Evolutionary conservation across 2,113 vertebrate species (phyloP), one percentile per base, ranked within the genome.

Genomic region (Tringa solitaria): DNA sequence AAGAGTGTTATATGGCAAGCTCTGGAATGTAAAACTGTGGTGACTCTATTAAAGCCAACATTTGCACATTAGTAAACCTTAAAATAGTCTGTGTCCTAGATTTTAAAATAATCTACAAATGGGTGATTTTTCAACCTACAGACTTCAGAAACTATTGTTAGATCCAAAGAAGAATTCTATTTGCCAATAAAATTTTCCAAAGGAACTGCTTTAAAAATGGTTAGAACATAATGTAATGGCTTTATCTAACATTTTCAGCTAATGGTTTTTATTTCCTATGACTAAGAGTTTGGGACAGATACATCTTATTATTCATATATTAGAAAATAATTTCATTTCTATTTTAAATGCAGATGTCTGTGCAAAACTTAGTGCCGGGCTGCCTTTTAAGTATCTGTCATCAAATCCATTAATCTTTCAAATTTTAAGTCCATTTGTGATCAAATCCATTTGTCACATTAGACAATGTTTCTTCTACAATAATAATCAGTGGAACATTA

Each of bases 291-390:
- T 95, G 87, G 74, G 80, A 93, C 18, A 84, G 80, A 95, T 41
- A 91, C 45, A 87, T 89, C 72, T 88, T 89, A 84, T 95, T 92
- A 93, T 96, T 91, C 53, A 84, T 81, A 41, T 91, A 96, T 96
- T 92, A 96, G 73, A 96, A 97, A 95, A 96, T 73, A 94, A 95
- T 95, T 93, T 79, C 33, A 87, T 73, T 76, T 48, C 80, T 96
- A 88, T 92, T 95, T 93, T 73, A 72, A 95, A 92, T 57, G 68
- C 39, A 68, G 81, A 95, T 73, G 73, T 54, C 83, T 9, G 3
- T 24, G 61, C 41, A 96, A 73, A 50, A 57, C 54, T 22, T 69
- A 91, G 41, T 75, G 28, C 41, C 87, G 89, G 80, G 33, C 56
- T 93, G 56, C 45, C 35, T 95, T 80, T 92, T 64, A 68, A 92